A percentile compares a stretch with the other conserved stretches of the same genome.
These are phyloP conservation scores for Chondrilla cf. caribensis DNA, from an alignment of 37 sponge, comb jelly and placozoan genomes.

Conservation along the genomic window DNA sequence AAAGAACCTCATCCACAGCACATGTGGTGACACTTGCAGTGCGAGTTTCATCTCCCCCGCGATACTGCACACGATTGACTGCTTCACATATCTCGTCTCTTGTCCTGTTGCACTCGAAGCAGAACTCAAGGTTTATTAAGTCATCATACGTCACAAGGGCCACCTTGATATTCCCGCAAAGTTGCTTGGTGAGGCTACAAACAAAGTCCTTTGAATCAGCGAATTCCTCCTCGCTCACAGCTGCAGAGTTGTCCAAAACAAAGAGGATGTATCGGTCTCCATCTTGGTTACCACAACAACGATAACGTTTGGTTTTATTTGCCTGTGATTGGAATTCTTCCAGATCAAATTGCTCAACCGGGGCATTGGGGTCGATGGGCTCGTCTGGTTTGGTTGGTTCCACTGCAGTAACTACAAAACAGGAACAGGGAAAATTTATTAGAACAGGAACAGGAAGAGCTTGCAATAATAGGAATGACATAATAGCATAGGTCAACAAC, in stretches of 20 bases:
- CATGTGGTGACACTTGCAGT: not conserved
- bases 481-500: not conserved
- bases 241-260: not conserved
- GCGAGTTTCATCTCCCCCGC: not conserved
- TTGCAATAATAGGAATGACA: not conserved
- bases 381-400: not conserved
- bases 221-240: not conserved
- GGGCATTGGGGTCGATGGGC: not conserved
- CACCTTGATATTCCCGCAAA: constrained; percentile 3
- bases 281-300: not conserved
- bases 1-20: not conserved
- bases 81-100: constrained; percentile 1
- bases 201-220: not conserved
- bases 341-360: constrained; percentile 7
- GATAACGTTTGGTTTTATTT: not conserved
- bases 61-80: not conserved
- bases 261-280: not conserved
- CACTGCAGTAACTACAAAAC: not conserved
- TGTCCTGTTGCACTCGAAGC: not conserved
- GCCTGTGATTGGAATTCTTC: not conserved
- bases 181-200: not conserved
- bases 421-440: not conserved
- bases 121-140: not conserved
- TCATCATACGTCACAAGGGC: not conserved
- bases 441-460: not conserved